A percentile compares a stretch with the other conserved stretches of the same genome.
These are phyloP conservation scores for Apodemia mormo DNA, from an alignment of 2,888 invertebrate genomes.

Conservation along the genomic window DNA sequence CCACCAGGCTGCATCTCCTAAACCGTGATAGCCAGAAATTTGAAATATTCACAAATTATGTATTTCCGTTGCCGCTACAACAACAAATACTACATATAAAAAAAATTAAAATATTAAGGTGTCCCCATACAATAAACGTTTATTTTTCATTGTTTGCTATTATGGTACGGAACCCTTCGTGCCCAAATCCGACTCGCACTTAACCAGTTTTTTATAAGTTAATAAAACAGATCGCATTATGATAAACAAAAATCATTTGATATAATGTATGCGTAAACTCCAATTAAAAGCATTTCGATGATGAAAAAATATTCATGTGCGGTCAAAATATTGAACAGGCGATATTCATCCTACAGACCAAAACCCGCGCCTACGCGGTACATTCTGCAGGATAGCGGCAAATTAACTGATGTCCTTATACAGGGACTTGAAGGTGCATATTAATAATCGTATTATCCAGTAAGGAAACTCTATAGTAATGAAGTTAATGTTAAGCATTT, in stretches of 20 bases:
- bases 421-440: constrained; percentile 49
- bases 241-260: neutral
- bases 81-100: too few species aligned
- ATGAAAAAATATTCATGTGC: constrained; percentile 1
- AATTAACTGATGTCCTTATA: constrained; percentile 55
- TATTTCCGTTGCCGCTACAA: too few species aligned
- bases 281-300: neutral
- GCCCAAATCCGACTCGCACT: too few species aligned
- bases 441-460: constrained; percentile 3
- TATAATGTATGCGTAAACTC: neutral
- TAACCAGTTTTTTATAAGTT: too few species aligned
- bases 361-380: constrained; percentile 55
- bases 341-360: constrained; percentile 46
- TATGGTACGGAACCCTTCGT: too few species aligned
- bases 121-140: too few species aligned
- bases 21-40: too few species aligned
- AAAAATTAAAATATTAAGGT: too few species aligned
- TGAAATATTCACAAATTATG: too few species aligned
- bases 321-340: constrained; percentile 14
- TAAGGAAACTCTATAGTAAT: neutral
- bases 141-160: too few species aligned
- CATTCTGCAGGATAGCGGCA: constrained; percentile 30
- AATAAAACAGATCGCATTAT: too few species aligned
- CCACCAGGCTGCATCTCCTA: too few species aligned
- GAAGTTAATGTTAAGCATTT: constrained; percentile 27